Conservation (phyloP, 2,888 invertebrate genomes). For the Apamea crenata region DNA sequence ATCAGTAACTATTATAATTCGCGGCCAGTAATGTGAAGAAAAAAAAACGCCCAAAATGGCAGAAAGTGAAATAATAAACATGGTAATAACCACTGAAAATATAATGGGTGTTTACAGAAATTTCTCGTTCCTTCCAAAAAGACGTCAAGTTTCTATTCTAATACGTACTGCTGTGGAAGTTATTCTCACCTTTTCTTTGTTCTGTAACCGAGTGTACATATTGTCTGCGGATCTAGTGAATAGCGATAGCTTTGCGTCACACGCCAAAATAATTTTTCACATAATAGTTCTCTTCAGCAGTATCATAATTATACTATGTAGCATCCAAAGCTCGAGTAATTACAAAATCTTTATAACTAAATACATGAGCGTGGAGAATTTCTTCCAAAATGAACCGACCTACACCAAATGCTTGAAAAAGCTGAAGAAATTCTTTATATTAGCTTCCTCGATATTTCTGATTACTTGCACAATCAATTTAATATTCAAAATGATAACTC, state of each 20-base stretch:
- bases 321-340: background rate
- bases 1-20: background rate
- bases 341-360: constrained; percentile 19
- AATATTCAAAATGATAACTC: too few relatives aligned
- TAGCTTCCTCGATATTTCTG: too few relatives aligned
- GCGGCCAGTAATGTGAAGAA: background rate
- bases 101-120: constrained; percentile 47
- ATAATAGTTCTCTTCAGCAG: background rate
- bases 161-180: constrained; percentile 16
- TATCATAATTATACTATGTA: background rate
- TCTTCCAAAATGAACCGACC: constrained; percentile 1
- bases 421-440: background rate
- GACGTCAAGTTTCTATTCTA: background rate
- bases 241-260: too few relatives aligned
- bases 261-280: background rate
- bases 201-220: background rate
- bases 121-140: constrained; percentile 15
- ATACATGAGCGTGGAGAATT: background rate
- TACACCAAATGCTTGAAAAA: constrained; percentile 6
- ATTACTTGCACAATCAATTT: too few relatives aligned
- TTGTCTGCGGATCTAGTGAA: background rate
- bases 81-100: constrained; percentile 25
- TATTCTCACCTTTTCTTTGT: background rate
- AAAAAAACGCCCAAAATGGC: background rate
- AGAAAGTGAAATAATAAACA: constrained; percentile 22